A percentile compares a stretch with the other conserved stretches of the same genome.
Conservation (phyloP, 64 coral and sea anemone species). For the Dendronephthya gigantea region DNA sequence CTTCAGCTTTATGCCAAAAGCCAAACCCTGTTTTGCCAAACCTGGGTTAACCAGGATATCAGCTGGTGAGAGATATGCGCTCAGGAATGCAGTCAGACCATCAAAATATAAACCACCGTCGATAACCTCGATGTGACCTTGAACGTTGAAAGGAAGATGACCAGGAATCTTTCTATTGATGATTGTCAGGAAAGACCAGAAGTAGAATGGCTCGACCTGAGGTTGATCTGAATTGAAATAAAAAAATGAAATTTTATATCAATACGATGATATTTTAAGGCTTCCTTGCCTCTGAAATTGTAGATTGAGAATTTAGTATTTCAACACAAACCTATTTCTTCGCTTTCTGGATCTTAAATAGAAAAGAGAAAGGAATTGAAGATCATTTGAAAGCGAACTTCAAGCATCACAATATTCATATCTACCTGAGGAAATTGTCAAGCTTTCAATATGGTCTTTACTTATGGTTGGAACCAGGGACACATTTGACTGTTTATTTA, state of each 20-base stretch:
- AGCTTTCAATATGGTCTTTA: not conserved
- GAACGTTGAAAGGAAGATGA: conserved; percentile 35
- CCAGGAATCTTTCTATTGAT: conserved; percentile 37
- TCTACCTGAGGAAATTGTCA: not conserved
- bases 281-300: too few relatives aligned
- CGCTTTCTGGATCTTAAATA: not conserved
- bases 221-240: not conserved
- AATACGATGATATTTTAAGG: too few relatives aligned
- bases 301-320: not conserved
- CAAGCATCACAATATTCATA: not conserved
- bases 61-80: conserved; percentile 28
- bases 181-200: conserved; percentile 80
- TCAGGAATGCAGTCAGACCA: conserved; percentile 32
- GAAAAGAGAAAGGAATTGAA: not conserved
- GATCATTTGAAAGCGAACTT: not conserved
- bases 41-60: conserved; percentile 59
- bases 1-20: conserved; percentile 83
- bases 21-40: conserved; percentile 40
- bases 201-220: conserved; percentile 61
- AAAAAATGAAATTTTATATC: not conserved
- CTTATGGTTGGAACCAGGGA: not conserved
- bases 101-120: conserved; percentile 55
- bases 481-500: not conserved
- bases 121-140: conserved; percentile 47
- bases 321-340: not conserved